phyloP scores from a whole-genome alignment of 2,888 invertebrate species.

The Tholera decimalis region DNA sequence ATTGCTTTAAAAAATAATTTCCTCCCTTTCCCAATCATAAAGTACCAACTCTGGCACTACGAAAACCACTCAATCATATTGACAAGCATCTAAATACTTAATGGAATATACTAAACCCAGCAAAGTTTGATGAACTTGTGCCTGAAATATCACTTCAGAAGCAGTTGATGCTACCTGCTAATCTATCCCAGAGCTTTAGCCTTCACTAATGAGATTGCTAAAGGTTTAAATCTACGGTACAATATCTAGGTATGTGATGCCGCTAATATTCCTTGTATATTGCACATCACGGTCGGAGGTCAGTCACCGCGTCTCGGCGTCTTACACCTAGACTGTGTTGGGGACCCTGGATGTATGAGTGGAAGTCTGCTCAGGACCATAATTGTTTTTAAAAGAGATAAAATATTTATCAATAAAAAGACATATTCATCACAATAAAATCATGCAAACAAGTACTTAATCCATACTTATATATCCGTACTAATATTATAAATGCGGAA shows the following conservation, averaged over 20 bases:
- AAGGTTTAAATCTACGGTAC: conserved; percentile 27
- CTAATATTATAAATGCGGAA: too few relatives aligned
- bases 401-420: too few relatives aligned
- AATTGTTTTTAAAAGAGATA: neutral
- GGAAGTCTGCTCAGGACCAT: neutral
- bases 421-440: too few relatives aligned
- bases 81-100: neutral
- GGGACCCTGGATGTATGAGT: conserved; percentile 51
- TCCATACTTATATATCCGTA: too few relatives aligned
- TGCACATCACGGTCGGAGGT: conserved; percentile 71
- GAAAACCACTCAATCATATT: conserved; percentile 1
- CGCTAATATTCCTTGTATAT: conserved; percentile 61
- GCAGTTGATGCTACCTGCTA: conserved; percentile 15
- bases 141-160: neutral
- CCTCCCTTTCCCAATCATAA: too few relatives aligned
- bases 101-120: neutral
- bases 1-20: too few relatives aligned
- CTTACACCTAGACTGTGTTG: conserved; percentile 68
- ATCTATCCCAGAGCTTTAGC: conserved; percentile 14
- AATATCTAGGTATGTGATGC: conserved; percentile 30
- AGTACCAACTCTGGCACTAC: neutral
- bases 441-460: too few relatives aligned
- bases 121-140: conserved; percentile 9
- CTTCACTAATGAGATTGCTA: conserved; percentile 45
- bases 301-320: conserved; percentile 76